These are phyloP conservation scores for Laticauda laticaudata DNA, from an alignment of 2,113 vertebrate species.

Conservation along the genomic window DNA sequence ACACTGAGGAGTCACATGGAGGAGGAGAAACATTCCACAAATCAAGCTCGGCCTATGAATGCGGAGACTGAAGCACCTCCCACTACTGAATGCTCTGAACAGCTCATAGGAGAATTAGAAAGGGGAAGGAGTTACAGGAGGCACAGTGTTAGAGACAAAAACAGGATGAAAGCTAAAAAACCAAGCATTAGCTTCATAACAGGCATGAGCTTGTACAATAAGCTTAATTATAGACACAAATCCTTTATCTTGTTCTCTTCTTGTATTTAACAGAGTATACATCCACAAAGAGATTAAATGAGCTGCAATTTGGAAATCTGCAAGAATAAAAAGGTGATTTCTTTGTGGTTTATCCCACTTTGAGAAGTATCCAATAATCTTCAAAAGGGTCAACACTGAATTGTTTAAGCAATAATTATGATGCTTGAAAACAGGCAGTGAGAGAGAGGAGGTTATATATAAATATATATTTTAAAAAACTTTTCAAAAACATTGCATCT, in stretches of 20 bases:
- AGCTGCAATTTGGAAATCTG: slow-evolving; percentile 13
- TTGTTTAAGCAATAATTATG: slow-evolving; percentile 47
- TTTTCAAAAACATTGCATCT: slow-evolving; percentile 36
- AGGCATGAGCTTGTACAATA: background rate
- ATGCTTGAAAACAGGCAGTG: slow-evolving; percentile 16
- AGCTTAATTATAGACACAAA: background rate
- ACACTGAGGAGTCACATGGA: no score
- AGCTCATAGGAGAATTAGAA: background rate
- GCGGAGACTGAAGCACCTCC: no score
- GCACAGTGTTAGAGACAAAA: background rate
- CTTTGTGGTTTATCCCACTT: background rate
- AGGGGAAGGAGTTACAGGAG: background rate
- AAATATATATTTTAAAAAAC: slow-evolving; percentile 22
- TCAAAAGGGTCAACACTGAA: slow-evolving; percentile 26
- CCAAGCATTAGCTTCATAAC: background rate
- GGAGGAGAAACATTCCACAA: no score
- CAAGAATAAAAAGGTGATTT: background rate
- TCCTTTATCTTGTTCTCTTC: background rate
- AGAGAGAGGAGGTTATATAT: slow-evolving; percentile 26
- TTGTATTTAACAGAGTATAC: background rate
- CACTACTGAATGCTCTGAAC: no score
- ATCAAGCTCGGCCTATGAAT: no score
- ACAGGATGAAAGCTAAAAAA: background rate
- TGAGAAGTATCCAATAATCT: background rate
- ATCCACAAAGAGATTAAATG: slow-evolving; percentile 11